These are phyloP conservation scores for Labroides dimidiatus DNA, from an alignment of 2,797 vertebrate genomes.

Conservation along the genomic window DNA sequence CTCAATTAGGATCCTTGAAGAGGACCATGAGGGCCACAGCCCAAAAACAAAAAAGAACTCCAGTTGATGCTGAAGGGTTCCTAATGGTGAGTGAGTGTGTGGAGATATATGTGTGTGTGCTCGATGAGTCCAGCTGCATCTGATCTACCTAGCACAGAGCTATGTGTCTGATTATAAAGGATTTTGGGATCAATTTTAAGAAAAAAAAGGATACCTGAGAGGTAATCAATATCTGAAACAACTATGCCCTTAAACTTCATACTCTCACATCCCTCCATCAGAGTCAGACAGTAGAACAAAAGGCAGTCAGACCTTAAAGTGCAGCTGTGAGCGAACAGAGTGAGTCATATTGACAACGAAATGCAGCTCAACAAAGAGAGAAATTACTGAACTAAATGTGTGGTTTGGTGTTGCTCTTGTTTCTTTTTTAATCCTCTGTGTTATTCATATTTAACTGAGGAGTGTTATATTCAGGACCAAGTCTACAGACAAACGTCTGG, in stretches of 20 bases:
- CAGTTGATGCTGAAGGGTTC: constrained; percentile 50
- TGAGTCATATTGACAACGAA: constrained; percentile 60
- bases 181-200: constrained; percentile 75
- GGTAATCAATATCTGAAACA: constrained; percentile 74
- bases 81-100: constrained; percentile 36
- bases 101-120: constrained; percentile 4
- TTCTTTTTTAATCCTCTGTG: constrained; percentile 13
- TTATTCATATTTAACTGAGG: background rate
- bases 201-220: constrained; percentile 70
- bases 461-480: background rate
- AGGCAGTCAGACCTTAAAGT: constrained; percentile 54
- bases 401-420: constrained; percentile 22
- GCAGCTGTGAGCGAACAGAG: constrained; percentile 58
- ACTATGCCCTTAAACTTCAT: constrained; percentile 70
- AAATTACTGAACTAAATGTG: constrained; percentile 38
- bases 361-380: constrained; percentile 46
- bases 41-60: constrained; percentile 55
- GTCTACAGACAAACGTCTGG: background rate
- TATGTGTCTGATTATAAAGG: constrained; percentile 65
- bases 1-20: constrained; percentile 80
- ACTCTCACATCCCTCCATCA: constrained; percentile 56
- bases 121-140: constrained; percentile 17
- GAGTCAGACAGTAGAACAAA: constrained; percentile 62
- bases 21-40: constrained; percentile 68
- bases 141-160: constrained; percentile 68